A percentile compares a stretch with the other conserved stretches of the same genome.
Evolutionary conservation across 2,888 invertebrate genomes (phyloP).

Genomic region (Helleia helle): DNA sequence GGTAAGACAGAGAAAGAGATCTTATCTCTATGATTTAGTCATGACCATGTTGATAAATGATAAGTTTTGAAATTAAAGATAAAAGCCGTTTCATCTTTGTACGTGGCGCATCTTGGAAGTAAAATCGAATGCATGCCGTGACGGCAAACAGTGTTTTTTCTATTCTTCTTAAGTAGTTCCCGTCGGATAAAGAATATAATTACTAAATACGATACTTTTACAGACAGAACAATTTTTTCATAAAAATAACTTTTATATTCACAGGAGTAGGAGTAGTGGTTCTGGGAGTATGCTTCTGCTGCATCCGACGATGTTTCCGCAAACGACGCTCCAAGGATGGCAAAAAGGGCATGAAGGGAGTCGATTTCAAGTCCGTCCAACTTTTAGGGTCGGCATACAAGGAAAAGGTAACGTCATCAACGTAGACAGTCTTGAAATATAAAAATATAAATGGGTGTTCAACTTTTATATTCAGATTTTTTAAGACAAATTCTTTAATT

Average conservation of each 20-base stretch:
- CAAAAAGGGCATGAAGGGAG: slow-evolving; percentile 95
- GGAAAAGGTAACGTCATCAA: slow-evolving; percentile 87
- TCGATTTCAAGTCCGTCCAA: slow-evolving; percentile 97
- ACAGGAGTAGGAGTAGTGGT: slow-evolving; percentile 83
- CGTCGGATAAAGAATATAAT: no score
- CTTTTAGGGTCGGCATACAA: slow-evolving; percentile 96
- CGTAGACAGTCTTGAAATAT: no score
- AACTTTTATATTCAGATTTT: neutral
- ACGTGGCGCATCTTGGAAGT: neutral
- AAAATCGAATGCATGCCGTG: no score
- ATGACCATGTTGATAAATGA: no score
- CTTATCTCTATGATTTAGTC: no score
- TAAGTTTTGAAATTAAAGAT: no score
- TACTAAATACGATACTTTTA: no score
- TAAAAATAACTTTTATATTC: no score
- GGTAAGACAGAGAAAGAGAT: no score
- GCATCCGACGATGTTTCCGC: slow-evolving; percentile 93
- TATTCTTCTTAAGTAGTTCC: no score
- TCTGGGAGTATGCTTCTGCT: slow-evolving; percentile 91
- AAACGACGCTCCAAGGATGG: slow-evolving; percentile 94
- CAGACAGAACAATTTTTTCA: neutral
- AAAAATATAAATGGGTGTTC: neutral
- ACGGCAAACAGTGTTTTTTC: no score
- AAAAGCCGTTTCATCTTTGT: neutral
- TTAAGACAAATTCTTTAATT: slow-evolving; percentile 13